Evolutionary conservation across 1,140 invertebrate genomes (phyloP).

Genomic region (Musca domestica): DNA sequence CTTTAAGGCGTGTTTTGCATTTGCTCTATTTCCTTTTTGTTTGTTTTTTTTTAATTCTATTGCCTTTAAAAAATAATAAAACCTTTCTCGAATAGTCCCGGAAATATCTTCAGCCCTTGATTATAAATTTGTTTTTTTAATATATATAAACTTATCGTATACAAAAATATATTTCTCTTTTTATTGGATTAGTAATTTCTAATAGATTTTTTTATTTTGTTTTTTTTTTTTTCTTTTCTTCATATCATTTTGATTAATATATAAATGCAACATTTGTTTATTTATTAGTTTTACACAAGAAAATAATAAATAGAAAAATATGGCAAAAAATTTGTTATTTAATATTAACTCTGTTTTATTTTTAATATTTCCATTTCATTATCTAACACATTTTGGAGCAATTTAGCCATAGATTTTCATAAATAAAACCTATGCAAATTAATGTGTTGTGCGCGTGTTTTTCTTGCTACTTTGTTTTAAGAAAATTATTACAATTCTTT

Average conservation of each 20-base stretch:
- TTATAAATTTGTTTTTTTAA: not conserved
- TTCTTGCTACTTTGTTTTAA: too few relatives aligned
- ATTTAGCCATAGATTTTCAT: constrained; percentile 52
- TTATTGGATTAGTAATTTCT: constrained; percentile 28
- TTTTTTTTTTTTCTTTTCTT: not conserved
- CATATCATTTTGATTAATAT: not conserved
- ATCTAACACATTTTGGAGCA: constrained; percentile 33
- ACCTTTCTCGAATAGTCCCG: too few relatives aligned
- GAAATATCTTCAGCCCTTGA: too few relatives aligned
- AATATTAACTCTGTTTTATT: not conserved
- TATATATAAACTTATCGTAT: constrained; percentile 13
- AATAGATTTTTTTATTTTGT: not conserved
- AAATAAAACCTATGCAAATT: constrained; percentile 53
- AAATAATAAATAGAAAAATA: constrained; percentile 38
- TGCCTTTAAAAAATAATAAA: not conserved
- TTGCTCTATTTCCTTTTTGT: too few relatives aligned
- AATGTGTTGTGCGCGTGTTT: constrained; percentile 29
- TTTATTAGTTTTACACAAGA: too few relatives aligned
- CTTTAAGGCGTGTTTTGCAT: too few relatives aligned
- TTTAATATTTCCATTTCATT: not conserved
- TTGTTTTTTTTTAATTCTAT: not conserved
- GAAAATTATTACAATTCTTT: too few relatives aligned
- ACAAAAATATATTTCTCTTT: constrained; percentile 32
- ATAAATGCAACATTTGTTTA: constrained; percentile 23
- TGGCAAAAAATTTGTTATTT: constrained; percentile 35